Conservation (phyloP, 2,797 vertebrate species). For the Esox lucius region DNA sequence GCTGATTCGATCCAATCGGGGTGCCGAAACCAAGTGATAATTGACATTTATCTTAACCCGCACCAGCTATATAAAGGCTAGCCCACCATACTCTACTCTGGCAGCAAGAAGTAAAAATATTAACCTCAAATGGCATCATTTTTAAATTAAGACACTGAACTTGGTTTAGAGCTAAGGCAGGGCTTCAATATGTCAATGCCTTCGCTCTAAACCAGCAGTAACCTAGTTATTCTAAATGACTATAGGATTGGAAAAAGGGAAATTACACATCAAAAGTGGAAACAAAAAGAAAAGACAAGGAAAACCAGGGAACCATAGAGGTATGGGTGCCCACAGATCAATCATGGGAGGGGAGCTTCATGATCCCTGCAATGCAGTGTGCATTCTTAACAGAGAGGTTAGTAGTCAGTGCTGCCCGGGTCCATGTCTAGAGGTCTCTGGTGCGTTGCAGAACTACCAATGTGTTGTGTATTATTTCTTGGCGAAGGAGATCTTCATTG, state of each 20-base stretch:
- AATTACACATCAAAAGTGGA: not conserved
- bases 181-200: not conserved
- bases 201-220: not conserved
- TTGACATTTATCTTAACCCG: not conserved
- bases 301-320: not conserved
- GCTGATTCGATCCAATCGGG: conserved; percentile 22
- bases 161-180: not conserved
- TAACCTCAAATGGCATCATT: not conserved
- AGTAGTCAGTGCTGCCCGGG: not conserved
- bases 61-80: not conserved
- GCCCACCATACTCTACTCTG: not conserved
- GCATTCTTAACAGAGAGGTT: not conserved
- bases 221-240: not conserved
- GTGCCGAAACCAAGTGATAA: not conserved
- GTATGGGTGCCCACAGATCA: not conserved
- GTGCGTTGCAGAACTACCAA: no score
- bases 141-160: not conserved
- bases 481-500: conserved; percentile 97
- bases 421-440: not conserved
- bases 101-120: not conserved
- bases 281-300: not conserved
- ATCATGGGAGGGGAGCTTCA: not conserved
- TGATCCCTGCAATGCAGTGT: not conserved
- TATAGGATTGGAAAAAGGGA: not conserved
- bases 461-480: conserved; percentile 86